These are phyloP conservation scores for Amphipyra berbera DNA, from an alignment of 2,888 invertebrate genomes.

Conservation along the genomic window DNA sequence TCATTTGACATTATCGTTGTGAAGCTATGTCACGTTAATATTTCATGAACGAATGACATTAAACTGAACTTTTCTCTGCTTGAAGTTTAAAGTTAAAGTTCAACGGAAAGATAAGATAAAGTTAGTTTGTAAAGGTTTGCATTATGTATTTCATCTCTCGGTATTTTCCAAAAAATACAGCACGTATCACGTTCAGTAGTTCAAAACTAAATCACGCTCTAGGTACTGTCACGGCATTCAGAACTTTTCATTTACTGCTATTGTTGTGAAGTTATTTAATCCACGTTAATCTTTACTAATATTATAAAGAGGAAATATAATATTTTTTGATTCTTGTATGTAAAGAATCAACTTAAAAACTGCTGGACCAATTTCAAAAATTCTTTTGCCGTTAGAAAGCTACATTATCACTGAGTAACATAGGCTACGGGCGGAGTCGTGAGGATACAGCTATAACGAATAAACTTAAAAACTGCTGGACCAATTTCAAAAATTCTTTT, in stretches of 20 bases:
- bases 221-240: constrained; percentile 20
- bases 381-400: no score
- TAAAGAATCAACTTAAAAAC: no score
- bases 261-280: constrained; percentile 18
- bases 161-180: neutral
- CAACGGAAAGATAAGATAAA: neutral
- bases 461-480: no score
- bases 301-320: neutral
- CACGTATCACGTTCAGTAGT: neutral
- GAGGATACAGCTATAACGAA: no score
- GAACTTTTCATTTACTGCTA: constrained; percentile 23
- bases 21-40: constrained; percentile 11
- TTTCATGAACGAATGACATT: constrained; percentile 23
- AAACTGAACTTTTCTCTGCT: constrained; percentile 11
- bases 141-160: no score
- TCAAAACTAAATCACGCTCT: constrained; percentile 34
- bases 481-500: no score
- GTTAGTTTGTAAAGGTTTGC: neutral
- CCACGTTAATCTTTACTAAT: constrained; percentile 26
- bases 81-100: constrained; percentile 6
- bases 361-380: no score
- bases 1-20: neutral
- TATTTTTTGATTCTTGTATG: no score
- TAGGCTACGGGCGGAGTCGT: no score
- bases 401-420: no score